Base-by-base conservation (phyloP, 2,113 vertebrate genomes). In the Sebastes schlegelii region DNA sequence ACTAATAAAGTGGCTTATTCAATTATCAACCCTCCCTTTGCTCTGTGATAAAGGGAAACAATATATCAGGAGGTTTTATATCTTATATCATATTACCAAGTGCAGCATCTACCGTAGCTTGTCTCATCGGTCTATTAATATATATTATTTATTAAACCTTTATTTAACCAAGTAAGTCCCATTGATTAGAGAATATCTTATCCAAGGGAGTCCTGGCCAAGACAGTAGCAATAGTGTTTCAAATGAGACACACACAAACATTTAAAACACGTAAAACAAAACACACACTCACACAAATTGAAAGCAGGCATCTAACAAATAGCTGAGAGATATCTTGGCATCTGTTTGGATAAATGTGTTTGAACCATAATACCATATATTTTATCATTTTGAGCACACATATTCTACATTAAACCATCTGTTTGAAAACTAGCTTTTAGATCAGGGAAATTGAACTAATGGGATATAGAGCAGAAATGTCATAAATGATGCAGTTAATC, bases 401-500 rank as follows among this genome's bases (percentile, higher is more conserved):
- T 12, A 52, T 46, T 60, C 34, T 45, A 34, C 7, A 48, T 21
- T 17, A 12, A 76, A 46, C 23, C 19, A 46, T 74, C 54, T 60
- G 4, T 19, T 17, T 55, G 60, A 58, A 74, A 62, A 62, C 34
- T 43, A 23, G 23, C 73, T 66, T 74, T 72, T 40, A 67, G 45
- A 76, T 58, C 49, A 54, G 13, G 58, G 46, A 84, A 48, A 49
- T 57, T 45, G 16, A 61, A 52, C 26, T 54, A 67, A 80, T 17
- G 5, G 48, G 61, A 66, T 48, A 62, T 48, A 5, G 3, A 57
- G 66, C 26, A 63, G 63, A 72, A 40, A 63, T 66, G 19, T 62
- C 46, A 46, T 74, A 65, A 75, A 85, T 67, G 34, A 34, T 9
- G 23, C 23, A 14, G 19, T 74, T 87, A 83, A 88, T 87, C 62